Percentiles rank a stretch among this genome's conserved stretches.
phyloP scores from a whole-genome alignment of 2,888 invertebrate genomes.

The Cephus pulcher region DNA sequence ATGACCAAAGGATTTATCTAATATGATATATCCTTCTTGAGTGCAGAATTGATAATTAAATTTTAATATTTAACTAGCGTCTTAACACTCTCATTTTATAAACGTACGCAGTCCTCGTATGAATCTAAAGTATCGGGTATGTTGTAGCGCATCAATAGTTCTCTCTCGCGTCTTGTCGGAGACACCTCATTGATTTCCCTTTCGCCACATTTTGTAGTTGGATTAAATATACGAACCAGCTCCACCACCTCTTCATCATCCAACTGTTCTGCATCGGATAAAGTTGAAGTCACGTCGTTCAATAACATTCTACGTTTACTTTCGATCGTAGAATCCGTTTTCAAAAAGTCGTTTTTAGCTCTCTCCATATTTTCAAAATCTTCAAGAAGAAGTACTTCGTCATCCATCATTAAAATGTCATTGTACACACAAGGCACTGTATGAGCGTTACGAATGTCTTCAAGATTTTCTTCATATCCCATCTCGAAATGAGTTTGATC shows the following conservation, averaged over 20 bases:
- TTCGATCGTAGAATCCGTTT: background rate
- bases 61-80: background rate
- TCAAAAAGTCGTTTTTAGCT: background rate
- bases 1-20: background rate
- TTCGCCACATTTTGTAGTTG: background rate
- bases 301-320: background rate
- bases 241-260: conserved; percentile 18
- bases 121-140: conserved; percentile 2
- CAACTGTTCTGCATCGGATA: background rate
- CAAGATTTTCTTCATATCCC: background rate
- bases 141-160: conserved; percentile 12
- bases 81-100: background rate
- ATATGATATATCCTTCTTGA: no score
- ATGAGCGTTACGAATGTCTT: background rate
- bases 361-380: background rate
- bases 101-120: background rate
- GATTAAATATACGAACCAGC: conserved; percentile 25
- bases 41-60: background rate
- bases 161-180: conserved; percentile 20
- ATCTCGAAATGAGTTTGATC: background rate
- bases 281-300: background rate
- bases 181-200: conserved; percentile 40
- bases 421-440: background rate
- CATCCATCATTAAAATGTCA: background rate
- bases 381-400: background rate